Conservation (phyloP, 2,113 vertebrate species). For the Polypterus senegalus region DNA sequence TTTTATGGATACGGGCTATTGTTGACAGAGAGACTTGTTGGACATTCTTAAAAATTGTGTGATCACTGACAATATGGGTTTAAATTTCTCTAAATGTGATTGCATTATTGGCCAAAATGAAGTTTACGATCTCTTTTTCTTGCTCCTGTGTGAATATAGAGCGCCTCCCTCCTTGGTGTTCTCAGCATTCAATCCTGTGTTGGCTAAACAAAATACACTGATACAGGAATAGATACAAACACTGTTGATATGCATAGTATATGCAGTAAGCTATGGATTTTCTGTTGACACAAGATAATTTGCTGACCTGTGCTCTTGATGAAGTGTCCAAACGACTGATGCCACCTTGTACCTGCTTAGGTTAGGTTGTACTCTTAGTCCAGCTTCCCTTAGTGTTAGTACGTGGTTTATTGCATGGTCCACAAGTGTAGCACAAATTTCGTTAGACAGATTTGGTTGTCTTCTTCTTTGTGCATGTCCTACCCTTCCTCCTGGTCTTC, state of each 20-base stretch:
- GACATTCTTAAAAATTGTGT: conserved; percentile 13
- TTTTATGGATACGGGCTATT: conserved; percentile 5
- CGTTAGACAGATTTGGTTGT: conserved; percentile 13
- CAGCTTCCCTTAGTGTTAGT: conserved; percentile 16
- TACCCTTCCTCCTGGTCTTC: neutral
- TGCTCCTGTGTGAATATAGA: conserved; percentile 3
- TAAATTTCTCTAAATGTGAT: conserved; percentile 10
- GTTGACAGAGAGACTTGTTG: conserved; percentile 15
- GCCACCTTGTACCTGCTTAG: no score
- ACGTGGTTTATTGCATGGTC: conserved; percentile 15
- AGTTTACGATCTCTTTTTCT: conserved; percentile 7
- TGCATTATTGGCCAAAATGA: conserved; percentile 8
- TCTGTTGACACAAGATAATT: neutral
- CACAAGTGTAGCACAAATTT: conserved; percentile 15
- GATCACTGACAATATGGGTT: conserved; percentile 1
- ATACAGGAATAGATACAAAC: conserved; percentile 6
- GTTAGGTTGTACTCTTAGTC: conserved; percentile 4
- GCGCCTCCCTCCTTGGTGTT: conserved; percentile 6
- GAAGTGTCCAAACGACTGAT: neutral
- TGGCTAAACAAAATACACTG: conserved; percentile 12
- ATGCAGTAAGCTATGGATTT: conserved; percentile 9
- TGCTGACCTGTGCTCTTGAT: conserved; percentile 5
- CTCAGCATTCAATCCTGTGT: conserved; percentile 4
- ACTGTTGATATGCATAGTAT: conserved; percentile 1
- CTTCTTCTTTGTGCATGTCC: conserved; percentile 8